phyloP scores from a whole-genome alignment of 2,888 invertebrate species.

The Papilio protenor region DNA sequence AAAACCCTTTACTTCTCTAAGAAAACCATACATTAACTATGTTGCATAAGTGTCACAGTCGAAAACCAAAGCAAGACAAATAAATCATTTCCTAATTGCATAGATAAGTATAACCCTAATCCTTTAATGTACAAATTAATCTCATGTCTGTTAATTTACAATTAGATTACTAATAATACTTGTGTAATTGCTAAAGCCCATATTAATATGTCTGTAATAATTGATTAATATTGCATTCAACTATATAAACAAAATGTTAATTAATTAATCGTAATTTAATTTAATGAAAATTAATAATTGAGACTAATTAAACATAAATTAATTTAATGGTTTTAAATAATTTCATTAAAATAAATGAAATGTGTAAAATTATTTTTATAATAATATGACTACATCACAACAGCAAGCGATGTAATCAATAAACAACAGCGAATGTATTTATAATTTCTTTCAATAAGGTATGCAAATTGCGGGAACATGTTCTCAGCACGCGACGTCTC shows the following conservation, averaged over 20 bases:
- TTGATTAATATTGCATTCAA: neutral
- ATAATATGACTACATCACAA: neutral
- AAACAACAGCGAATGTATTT: slow-evolving; percentile 15
- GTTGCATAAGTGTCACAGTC: neutral
- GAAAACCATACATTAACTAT: too few species aligned
- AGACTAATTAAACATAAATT: too few species aligned
- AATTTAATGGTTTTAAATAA: too few species aligned
- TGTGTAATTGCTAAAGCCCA: neutral
- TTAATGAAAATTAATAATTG: neutral
- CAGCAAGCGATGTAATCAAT: slow-evolving; percentile 13
- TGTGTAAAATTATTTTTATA: neutral
- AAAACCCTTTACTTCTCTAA: too few species aligned
- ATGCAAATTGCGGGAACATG: slow-evolving; percentile 34
- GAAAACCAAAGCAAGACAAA: neutral
- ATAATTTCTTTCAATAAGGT: slow-evolving; percentile 37
- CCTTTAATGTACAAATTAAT: slow-evolving; percentile 3
- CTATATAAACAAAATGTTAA: neutral
- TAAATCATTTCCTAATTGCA: neutral
- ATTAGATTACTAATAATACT: neutral
- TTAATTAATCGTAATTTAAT: neutral
- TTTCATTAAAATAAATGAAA: neutral
- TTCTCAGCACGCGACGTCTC: slow-evolving; percentile 24
- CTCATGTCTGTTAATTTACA: neutral
- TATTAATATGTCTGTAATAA: neutral
- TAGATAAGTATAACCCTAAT: neutral